These are phyloP conservation scores for Hymenopus coronatus DNA, from an alignment of 2,888 invertebrate species.

Conservation along the genomic window DNA sequence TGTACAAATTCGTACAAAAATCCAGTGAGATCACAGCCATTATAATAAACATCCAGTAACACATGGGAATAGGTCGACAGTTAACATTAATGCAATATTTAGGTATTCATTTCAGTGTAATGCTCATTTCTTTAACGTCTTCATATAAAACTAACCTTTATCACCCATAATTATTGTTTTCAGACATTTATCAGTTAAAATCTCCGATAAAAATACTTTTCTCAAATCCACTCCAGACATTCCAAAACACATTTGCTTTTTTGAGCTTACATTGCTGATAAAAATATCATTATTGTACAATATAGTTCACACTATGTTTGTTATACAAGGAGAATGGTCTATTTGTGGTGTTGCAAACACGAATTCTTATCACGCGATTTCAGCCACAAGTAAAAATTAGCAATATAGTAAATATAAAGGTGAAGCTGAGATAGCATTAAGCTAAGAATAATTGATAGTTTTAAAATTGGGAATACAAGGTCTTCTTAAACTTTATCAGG, in stretches of 20 bases:
- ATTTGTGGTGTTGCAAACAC: no score
- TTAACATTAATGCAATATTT: background rate
- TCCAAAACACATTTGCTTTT: background rate
- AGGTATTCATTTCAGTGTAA: background rate
- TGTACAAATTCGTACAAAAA: conserved; percentile 26
- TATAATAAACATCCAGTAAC: background rate
- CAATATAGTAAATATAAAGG: no score
- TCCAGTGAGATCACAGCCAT: conserved; percentile 20
- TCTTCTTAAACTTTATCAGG: no score
- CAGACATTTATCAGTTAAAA: background rate
- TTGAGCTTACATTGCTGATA: background rate
- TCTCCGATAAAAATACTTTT: background rate
- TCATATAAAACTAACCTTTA: background rate
- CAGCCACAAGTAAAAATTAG: no score
- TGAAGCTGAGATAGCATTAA: no score
- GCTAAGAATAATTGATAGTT: no score
- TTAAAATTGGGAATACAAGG: no score
- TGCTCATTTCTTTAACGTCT: background rate
- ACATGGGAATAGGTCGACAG: background rate
- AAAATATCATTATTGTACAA: no score
- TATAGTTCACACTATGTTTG: no score
- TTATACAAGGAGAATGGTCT: no score
- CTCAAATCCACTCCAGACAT: background rate
- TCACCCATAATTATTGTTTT: background rate
- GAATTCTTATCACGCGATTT: no score